Conservation (phyloP, 2,888 invertebrate species). For the Epirrita christyi region DNA sequence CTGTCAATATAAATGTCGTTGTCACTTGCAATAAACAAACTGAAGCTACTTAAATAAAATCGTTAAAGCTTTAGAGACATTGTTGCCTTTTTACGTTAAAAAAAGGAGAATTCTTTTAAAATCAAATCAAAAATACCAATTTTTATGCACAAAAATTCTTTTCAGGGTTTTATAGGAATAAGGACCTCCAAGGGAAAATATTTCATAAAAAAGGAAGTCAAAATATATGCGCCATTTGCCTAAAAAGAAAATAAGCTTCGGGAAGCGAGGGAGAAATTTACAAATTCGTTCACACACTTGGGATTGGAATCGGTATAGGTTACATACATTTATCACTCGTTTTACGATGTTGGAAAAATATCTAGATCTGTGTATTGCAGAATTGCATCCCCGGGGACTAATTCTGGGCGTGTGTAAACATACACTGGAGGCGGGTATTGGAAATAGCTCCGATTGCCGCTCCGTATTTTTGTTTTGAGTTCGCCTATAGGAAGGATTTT, state of each 20-base stretch:
- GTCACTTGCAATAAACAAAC: too few relatives aligned
- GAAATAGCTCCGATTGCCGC: conserved; percentile 6
- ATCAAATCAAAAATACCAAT: conserved; percentile 12
- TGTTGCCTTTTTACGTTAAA: too few relatives aligned
- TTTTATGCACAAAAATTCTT: conserved; percentile 24
- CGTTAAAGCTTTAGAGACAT: too few relatives aligned
- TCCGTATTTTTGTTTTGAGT: conserved; percentile 14
- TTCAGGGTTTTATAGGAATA: conserved; percentile 35
- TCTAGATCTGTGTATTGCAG: conserved; percentile 36
- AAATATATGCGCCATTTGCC: conserved; percentile 38
- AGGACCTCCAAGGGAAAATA: conserved; percentile 30
- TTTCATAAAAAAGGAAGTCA: conserved; percentile 34
- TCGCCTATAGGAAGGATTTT: neutral
- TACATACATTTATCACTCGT: conserved; percentile 39
- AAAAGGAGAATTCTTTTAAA: neutral
- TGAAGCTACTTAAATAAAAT: too few relatives aligned
- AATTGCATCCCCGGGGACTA: conserved; percentile 38
- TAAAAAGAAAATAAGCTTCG: conserved; percentile 40
- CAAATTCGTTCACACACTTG: conserved; percentile 39
- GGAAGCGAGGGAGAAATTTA: conserved; percentile 32
- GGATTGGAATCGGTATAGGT: conserved; percentile 36
- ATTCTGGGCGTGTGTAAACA: conserved; percentile 35
- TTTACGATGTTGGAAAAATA: conserved; percentile 35
- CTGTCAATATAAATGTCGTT: too few relatives aligned
- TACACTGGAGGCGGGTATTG: conserved; percentile 9